Percentiles rank a stretch among this genome's conserved stretches.
phyloP scores from a whole-genome alignment of 2,888 invertebrate genomes.

The Mythimna pallens region DNA sequence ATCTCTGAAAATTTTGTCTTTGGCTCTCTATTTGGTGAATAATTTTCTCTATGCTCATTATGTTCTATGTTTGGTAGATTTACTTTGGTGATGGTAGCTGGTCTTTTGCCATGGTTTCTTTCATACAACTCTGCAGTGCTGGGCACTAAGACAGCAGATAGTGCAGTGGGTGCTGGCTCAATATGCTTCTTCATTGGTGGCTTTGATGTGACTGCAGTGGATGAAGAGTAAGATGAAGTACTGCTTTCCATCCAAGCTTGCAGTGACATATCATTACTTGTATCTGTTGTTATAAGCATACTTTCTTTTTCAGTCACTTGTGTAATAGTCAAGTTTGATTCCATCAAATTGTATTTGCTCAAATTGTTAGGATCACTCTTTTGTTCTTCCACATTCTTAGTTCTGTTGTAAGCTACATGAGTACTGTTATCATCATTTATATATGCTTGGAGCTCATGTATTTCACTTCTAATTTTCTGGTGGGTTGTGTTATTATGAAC shows the following conservation, averaged over 20 bases:
- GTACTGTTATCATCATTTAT: conserved; percentile 84
- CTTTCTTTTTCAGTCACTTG: conserved; percentile 87
- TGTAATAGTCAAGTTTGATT: conserved; percentile 85
- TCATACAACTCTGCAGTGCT: conserved; percentile 83
- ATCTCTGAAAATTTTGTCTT: conserved; percentile 84
- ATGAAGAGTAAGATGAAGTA: conserved; percentile 75
- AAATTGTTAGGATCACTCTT: conserved; percentile 81
- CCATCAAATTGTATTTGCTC: conserved; percentile 86
- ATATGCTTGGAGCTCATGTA: conserved; percentile 85
- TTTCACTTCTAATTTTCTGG: conserved; percentile 84
- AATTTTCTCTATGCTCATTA: conserved; percentile 78
- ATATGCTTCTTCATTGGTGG: conserved; percentile 80
- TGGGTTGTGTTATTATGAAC: conserved; percentile 80
- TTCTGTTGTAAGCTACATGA: conserved; percentile 84
- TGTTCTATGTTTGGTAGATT: conserved; percentile 83
- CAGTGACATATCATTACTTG: conserved; percentile 84
- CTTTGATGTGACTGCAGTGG: conserved; percentile 75
- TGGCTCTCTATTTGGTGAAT: conserved; percentile 84
- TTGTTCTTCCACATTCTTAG: conserved; percentile 85
- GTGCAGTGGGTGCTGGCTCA: conserved; percentile 86
- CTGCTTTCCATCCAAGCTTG: conserved; percentile 85
- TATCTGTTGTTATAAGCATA: conserved; percentile 85
- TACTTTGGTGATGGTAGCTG: conserved; percentile 87
- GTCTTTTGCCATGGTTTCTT: conserved; percentile 79
- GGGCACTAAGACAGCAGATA: conserved; percentile 92